phyloP scores from a whole-genome alignment of 2,888 invertebrate species.

The Tipula vernalis region DNA sequence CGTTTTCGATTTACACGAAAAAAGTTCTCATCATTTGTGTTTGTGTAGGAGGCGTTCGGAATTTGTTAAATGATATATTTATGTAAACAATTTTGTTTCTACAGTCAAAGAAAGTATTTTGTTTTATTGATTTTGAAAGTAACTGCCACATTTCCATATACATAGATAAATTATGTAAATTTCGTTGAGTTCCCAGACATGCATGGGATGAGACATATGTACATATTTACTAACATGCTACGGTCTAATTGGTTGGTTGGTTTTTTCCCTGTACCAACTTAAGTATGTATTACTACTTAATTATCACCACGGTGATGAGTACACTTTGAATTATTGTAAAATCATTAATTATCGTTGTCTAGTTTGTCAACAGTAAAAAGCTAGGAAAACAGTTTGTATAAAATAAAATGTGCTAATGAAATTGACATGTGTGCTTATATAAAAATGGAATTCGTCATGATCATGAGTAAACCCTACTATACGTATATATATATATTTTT shows the following conservation, averaged over 20 bases:
- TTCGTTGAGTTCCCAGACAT: neutral
- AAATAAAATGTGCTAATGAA: neutral
- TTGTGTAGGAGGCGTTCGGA: neutral
- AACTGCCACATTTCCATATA: neutral
- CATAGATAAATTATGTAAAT: neutral
- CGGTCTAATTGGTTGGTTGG: neutral
- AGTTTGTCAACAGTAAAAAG: neutral
- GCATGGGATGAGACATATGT: neutral
- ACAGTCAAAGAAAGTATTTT: neutral
- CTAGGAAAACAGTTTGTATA: neutral
- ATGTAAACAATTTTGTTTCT: neutral
- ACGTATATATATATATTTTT: neutral
- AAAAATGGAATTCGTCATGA: neutral
- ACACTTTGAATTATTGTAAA: neutral
- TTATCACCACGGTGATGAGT: neutral
- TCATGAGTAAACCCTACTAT: too few relatives aligned
- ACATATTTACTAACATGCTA: neutral
- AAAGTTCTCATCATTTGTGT: neutral
- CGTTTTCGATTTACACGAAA: neutral
- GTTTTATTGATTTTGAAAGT: neutral
- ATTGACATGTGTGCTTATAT: neutral
- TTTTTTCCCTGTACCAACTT: neutral
- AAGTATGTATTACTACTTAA: neutral
- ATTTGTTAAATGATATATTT: neutral
- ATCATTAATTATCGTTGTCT: neutral